A percentile compares a stretch with the other conserved stretches of the same genome.
phyloP scores from a whole-genome alignment of 2,797 vertebrate species.

The Labroides dimidiatus region DNA sequence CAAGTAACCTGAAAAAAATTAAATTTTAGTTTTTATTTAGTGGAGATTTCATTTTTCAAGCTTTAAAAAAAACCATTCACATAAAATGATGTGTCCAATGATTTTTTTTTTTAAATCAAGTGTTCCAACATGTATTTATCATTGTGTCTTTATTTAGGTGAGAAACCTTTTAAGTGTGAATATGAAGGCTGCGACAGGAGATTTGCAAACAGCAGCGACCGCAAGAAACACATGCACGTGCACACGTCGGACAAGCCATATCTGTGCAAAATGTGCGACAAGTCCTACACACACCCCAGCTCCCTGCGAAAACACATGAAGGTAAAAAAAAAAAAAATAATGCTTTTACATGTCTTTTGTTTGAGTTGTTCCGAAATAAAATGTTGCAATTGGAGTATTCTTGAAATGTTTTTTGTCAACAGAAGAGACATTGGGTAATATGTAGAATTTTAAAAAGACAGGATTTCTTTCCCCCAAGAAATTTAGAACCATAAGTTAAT shows the following conservation, averaged over 20 bases:
- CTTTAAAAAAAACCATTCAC: accelerated
- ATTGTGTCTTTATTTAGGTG: constrained; percentile 83
- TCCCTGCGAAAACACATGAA: constrained; percentile 99
- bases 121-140: constrained; percentile 11
- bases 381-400: not conserved
- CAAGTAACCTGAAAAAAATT: not conserved
- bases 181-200: constrained; percentile 98
- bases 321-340: constrained; percentile 85
- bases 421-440: not conserved
- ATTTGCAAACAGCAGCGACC: constrained; percentile 99
- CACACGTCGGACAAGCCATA: constrained; percentile 99
- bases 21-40: too few relatives aligned
- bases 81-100: not conserved
- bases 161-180: constrained; percentile 99
- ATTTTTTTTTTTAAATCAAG: not conserved
- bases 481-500: constrained; percentile 48
- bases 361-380: not conserved
- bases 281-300: constrained; percentile 99
- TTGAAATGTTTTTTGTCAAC: not conserved
- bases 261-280: constrained; percentile 99
- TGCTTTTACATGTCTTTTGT: not conserved
- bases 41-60: not conserved
- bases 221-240: constrained; percentile 99
- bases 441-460: not conserved
- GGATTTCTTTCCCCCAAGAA: constrained; percentile 9